phyloP scores from a whole-genome alignment of 92 coral and sea anemone species.

The Porites divaricata region DNA sequence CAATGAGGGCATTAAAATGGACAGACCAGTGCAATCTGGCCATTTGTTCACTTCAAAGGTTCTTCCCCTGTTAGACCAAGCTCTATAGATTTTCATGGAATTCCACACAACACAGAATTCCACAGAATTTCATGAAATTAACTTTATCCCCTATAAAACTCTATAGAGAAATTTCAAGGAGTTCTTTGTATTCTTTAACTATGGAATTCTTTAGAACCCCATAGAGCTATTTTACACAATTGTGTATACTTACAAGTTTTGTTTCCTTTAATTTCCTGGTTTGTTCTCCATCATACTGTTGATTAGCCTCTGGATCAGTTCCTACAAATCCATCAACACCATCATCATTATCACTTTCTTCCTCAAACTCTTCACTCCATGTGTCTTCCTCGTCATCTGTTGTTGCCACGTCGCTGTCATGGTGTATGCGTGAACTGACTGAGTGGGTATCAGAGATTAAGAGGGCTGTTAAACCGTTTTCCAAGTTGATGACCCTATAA shows the following conservation, averaged over 20 bases:
- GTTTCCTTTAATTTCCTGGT: conserved; percentile 57
- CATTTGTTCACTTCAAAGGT: too few species aligned
- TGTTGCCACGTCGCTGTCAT: conserved; percentile 58
- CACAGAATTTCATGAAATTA: too few species aligned
- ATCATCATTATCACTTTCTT: conserved; percentile 31
- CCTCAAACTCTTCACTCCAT: conserved; percentile 44
- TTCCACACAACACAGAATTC: too few species aligned
- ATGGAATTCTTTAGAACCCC: too few species aligned
- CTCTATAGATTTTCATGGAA: too few species aligned
- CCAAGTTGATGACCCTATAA: conserved; percentile 72
- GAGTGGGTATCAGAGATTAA: conserved; percentile 83
- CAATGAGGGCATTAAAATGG: too few species aligned
- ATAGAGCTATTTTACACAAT: not conserved
- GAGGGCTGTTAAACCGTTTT: conserved; percentile 81
- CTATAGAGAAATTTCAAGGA: too few species aligned
- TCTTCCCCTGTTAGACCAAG: too few species aligned
- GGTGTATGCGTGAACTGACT: conserved; percentile 52
- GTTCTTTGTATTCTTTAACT: too few species aligned
- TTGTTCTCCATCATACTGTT: conserved; percentile 25
- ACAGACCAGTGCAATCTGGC: too few species aligned
- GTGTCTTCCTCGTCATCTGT: conserved; percentile 64
- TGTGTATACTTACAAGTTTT: conserved; percentile 60
- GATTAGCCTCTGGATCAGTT: conserved; percentile 12
- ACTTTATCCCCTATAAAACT: too few species aligned
- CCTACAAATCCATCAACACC: conserved; percentile 14